Evolutionary conservation across 2,113 vertebrate genomes (phyloP), one percentile per base, ranked within the genome.

Genomic region (Aleadryas rufinucha): DNA sequence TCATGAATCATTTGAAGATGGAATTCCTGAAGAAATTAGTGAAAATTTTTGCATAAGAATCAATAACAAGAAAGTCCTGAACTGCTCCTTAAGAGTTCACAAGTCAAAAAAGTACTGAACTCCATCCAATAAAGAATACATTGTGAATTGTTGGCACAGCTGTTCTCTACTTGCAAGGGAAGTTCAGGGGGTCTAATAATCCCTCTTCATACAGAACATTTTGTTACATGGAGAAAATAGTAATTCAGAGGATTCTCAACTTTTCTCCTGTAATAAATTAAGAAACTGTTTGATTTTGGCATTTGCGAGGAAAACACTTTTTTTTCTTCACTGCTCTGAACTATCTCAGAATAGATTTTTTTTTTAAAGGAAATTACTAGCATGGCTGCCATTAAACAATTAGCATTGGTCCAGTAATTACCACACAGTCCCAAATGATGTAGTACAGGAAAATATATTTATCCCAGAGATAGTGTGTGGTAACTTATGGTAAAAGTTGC

Each of bases 61-160:
- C 47, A 71, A 20, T 57, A 84, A 47, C 24, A 78, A 92, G 37
- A 66, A 88, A 92, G 64, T 87, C 72, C 70, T 52, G 42, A 90
- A 70, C 50, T 1, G 3, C 13, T 89, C 49, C 69, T 61, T 42
- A 61, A 41, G 69, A 90, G 45, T 89, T 84, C 80, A 60, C 72
- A 84, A 92, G 69, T 87, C 83, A 75, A 94, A 93, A 87, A 86
- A 65, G 49, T 42, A 72, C 72, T 92, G 90, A 96, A 84, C 37
- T 87, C 90, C 74, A 60, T 90, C 92, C 93, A 97, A n/a, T 78
- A 94, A 94, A 90, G 92, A 87, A 89, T 94, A 76, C 57, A 84
- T 79, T 47, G 42, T 87, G 86, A 94, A 92, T 82, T 94, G 88
- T 89, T 92, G 83, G 0, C 83, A 79, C 93, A 96, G 94, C 92